A percentile compares a stretch with the other conserved stretches of the same genome.
These are phyloP conservation scores for Zapus hudsonius DNA, from an alignment of 2,113 vertebrate species.

Conservation along the genomic window DNA sequence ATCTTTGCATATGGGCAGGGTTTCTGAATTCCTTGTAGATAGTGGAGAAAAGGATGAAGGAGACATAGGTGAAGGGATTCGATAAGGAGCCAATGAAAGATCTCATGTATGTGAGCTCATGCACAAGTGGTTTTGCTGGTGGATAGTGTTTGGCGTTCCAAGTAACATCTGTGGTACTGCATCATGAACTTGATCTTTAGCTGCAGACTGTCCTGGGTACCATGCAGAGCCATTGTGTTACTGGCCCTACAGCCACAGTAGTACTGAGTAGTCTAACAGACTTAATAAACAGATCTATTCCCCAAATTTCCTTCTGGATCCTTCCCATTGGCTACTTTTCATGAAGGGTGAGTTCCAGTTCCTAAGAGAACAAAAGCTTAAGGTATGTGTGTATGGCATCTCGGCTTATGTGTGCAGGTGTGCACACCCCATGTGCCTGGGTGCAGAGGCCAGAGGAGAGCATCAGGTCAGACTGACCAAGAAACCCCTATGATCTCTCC, in stretches of 20 bases:
- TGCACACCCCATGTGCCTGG: too few species aligned
- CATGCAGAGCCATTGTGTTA: neutral
- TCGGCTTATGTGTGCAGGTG: too few species aligned
- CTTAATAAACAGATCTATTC: neutral
- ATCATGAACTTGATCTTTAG: slow-evolving; percentile 24
- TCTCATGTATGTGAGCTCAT: neutral
- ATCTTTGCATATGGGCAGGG: neutral
- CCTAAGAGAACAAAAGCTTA: slow-evolving; percentile 4
- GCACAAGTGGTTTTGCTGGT: neutral
- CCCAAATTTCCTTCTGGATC: slow-evolving; percentile 14
- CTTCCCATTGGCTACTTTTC: slow-evolving; percentile 10
- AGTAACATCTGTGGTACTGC: neutral
- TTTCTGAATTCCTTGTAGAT: slow-evolving; percentile 13
- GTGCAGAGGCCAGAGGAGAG: too few species aligned
- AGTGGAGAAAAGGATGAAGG: neutral
- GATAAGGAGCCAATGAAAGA: neutral
- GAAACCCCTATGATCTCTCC: too few species aligned
- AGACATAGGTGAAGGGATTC: neutral
- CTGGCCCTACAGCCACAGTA: neutral
- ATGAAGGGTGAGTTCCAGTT: slow-evolving; percentile 4
- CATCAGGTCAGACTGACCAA: too few species aligned
- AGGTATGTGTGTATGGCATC: too few species aligned
- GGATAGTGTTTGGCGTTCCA: neutral
- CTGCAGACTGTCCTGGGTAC: neutral
- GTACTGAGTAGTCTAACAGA: neutral